Conservation (phyloP, 2,113 vertebrate genomes). For the Mus musculus region GRCm39 chr17:70063501-70064000, state of each 20-base stretch:
- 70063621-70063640: constrained; percentile 80
- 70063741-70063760: constrained; percentile 37
- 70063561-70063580: constrained; percentile 71
- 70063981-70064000: constrained; percentile 62
- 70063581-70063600: constrained; percentile 74
- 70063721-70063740: neutral
- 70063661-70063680: constrained; percentile 48
- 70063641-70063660: constrained; percentile 63
- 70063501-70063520: neutral
- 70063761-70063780: constrained; percentile 45
- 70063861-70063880: constrained; percentile 57
- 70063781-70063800: constrained; percentile 47
- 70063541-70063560: constrained; percentile 40
- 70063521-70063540: neutral
- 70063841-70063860: constrained; percentile 64
- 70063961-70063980: constrained; percentile 56
- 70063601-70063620: constrained; percentile 60
- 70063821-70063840: constrained; percentile 50
- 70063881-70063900: neutral
- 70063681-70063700: constrained; percentile 54
- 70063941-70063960: constrained; percentile 32
- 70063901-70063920: neutral
- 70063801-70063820: constrained; percentile 51
- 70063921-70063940: constrained; percentile 54
- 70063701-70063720: constrained; percentile 30